Evolutionary conservation across 2,888 invertebrate genomes (phyloP), one percentile per base, ranked within the genome.

Genomic region (Ecliptopera silaceata): DNA sequence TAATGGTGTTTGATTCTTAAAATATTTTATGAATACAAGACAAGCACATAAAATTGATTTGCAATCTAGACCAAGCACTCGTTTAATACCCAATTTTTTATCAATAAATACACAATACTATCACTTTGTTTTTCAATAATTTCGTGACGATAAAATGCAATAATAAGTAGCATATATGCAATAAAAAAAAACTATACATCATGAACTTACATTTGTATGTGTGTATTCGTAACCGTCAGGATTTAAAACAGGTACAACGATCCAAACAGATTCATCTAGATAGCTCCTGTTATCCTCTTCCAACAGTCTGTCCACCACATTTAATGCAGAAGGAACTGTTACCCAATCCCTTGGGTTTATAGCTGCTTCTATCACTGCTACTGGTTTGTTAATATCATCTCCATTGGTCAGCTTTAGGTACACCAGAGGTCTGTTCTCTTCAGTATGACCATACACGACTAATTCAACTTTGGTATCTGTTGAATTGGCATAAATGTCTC

Each of bases 211-310:
- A 68, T 80, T 82, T 3, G 88, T 85, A 72, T 93, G 93, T 0
- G 93, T 92, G 77, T 92, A 95, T 75, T 93, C 94, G 70, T 95
- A 96, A 13, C 95, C 95, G 83, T 96, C 95, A 4, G 95, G 95
- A 78, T 96, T 96, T 20, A 94, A 68, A 17, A 93, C 91, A 0
- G 95, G 95, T n/a, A 95, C 74, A n/a, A 94, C 77, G 62, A 92
- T 92, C 93, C 95, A 95, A 67, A 95, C 94, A 39, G 93, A 87
- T 32, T 87, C 81, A 53, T 92, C 81, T 20, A 94, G 75, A 38
- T 94, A 75, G 13, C 77, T 69, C 1, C 68, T 69, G 56, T 79
- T 48, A 74, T 74, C 72, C 56, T 92, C 92, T 55, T 88, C 91
- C 12, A 94, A 77, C 45, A 95, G 69, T 74, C 93, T 92, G 52